Conservation (phyloP, 2,888 invertebrate genomes). For the Deilephila porcellus region DNA sequence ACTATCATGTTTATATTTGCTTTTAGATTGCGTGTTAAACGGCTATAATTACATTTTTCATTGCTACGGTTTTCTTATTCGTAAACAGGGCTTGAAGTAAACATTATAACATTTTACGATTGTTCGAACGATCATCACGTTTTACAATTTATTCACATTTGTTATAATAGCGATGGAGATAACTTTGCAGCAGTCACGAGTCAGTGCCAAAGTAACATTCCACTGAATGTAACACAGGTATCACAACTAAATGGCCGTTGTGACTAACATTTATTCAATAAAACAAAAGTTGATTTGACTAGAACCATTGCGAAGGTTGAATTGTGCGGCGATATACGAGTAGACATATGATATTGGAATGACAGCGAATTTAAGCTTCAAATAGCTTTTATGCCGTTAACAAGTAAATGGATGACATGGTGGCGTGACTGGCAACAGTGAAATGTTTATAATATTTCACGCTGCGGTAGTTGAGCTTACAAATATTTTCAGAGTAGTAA, state of each 20-base stretch:
- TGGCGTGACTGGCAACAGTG: too few relatives aligned
- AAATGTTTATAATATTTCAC: too few relatives aligned
- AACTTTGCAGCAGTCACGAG: constrained; percentile 15
- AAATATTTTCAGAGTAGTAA: too few relatives aligned
- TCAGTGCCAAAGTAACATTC: constrained; percentile 13
- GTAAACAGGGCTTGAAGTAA: neutral
- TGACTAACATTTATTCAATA: constrained; percentile 2
- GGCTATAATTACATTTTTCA: neutral
- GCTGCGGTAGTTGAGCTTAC: too few relatives aligned
- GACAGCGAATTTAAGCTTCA: neutral
- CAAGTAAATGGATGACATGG: too few relatives aligned
- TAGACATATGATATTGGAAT: neutral
- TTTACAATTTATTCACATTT: constrained; percentile 25
- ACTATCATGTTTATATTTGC: neutral
- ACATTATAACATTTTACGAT: neutral
- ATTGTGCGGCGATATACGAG: neutral
- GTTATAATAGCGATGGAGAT: constrained; percentile 24
- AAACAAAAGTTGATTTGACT: neutral
- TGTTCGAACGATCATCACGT: constrained; percentile 7
- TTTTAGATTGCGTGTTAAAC: neutral
- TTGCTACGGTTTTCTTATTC: constrained; percentile 6
- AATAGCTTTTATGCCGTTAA: too few relatives aligned
- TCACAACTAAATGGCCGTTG: neutral
- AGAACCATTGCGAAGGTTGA: neutral
- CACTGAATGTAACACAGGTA: constrained; percentile 17